Base-by-base conservation (phyloP, 2,888 invertebrate genomes). In the Kryphioiulus occultus region DNA sequence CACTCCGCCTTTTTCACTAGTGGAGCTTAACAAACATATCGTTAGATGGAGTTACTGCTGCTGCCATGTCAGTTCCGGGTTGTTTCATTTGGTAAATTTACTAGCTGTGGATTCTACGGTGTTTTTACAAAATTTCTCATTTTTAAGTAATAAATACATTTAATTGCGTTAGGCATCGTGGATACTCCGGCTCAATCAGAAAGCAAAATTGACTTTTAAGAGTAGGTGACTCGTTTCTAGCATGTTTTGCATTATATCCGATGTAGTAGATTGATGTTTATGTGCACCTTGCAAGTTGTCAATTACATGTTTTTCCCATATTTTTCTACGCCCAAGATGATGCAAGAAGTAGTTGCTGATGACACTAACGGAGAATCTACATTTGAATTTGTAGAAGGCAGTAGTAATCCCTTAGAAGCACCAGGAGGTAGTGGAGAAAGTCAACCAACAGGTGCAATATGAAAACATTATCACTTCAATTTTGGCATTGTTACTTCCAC, bases 281-380 rank as follows among this genome's bases (percentile, higher is more conserved):
- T n/a, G n/a, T n/a, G n/a, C n/a, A n/a, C n/a, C 47, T n/a, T 59
- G n/a, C n/a, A 19, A n/a, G n/a, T 35, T 35, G 35, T 35, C 35
- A 35, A 35, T 7, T 7, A 12, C 59, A 68, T 15, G 30, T 30
- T 68, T 22, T 12, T 9, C 22, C 22, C 26, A 68, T 12, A 68
- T 53, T 26, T 30, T 78, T 30, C 26, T 30, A 5, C 78, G 2
- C 78, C 15, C 7, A n/a, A 89, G 87, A 89, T 89, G 89, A 89
- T 89, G 89, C 88, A 88, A 86, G 89, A 89, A 88, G 88, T 89
- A 30, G 35, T 59, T 42, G 82, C 87, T 78, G 89, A 89, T 59
- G 89, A 89, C 42, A 35, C 82, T 19, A 89, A 89, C 32, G 89
- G 89, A 87, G 89, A 89, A 87, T 89, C 89, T 2, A 89, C 89